Conservation (phyloP, 2,797 vertebrate genomes). For the Schizopygopsis malacanthus region DNA sequence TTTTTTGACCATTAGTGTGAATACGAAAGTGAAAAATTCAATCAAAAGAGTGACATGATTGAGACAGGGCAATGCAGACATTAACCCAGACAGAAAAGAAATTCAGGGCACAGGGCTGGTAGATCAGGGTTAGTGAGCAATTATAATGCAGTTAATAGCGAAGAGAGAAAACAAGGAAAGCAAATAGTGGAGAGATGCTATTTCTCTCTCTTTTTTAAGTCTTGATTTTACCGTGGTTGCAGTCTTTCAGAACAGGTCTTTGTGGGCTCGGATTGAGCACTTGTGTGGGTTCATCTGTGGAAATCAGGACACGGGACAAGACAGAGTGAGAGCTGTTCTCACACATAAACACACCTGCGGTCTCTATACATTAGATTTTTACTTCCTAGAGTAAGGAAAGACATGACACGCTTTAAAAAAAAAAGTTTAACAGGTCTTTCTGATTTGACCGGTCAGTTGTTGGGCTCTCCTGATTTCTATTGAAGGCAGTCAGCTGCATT, state of each 20-base stretch:
- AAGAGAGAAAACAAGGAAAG: conserved; percentile 37
- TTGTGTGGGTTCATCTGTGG: conserved; percentile 56
- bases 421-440: neutral
- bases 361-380: neutral
- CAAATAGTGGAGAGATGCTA: conserved; percentile 29
- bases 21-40: neutral
- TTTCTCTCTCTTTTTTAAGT: conserved; percentile 21
- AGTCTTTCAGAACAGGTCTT: conserved; percentile 62
- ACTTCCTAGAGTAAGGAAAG: neutral
- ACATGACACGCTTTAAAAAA: neutral
- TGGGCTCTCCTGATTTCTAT: conserved; percentile 32
- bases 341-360: neutral
- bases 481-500: conserved; percentile 25
- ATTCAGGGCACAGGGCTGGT: conserved; percentile 12
- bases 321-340: conserved; percentile 8
- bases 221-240: conserved; percentile 59
- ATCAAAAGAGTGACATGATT: conserved; percentile 4
- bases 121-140: conserved; percentile 39
- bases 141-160: conserved; percentile 1
- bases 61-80: conserved; percentile 7
- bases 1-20: neutral
- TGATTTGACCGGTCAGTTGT: conserved; percentile 29
- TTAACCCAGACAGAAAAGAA: conserved; percentile 16
- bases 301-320: conserved; percentile 52
- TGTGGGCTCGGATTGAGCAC: conserved; percentile 43